Conservation (phyloP, 1,140 invertebrate genomes). For the Drosophila lowei region DNA sequence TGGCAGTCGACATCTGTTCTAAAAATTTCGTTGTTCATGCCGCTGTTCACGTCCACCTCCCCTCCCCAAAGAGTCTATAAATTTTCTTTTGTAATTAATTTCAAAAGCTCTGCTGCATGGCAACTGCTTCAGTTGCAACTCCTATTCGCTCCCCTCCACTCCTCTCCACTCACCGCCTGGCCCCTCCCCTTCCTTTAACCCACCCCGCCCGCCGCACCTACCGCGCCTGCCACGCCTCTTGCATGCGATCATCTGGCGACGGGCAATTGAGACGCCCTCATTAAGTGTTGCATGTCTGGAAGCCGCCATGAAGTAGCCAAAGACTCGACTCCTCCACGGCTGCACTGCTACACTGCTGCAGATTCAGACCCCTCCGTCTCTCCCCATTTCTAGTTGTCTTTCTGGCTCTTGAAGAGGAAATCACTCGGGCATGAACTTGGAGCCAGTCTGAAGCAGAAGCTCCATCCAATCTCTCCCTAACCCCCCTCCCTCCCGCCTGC, state of each 20-base stretch:
- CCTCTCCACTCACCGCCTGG: no score
- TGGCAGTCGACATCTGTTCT: conserved; percentile 44
- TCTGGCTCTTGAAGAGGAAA: conserved; percentile 54
- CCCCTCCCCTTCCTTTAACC: neutral
- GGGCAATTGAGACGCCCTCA: conserved; percentile 73
- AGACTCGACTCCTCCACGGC: conserved; percentile 34
- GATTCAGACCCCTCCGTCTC: neutral
- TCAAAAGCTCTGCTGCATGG: conserved; percentile 36
- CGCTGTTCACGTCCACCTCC: neutral
- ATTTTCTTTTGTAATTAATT: conserved; percentile 37
- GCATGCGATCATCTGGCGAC: conserved; percentile 65
- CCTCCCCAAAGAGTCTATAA: conserved; percentile 5
- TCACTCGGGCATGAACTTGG: conserved; percentile 76
- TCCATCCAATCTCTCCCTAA: conserved; percentile 10
- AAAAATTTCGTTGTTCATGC: conserved; percentile 42
- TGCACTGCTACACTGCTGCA: conserved; percentile 15
- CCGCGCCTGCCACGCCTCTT: conserved; percentile 16
- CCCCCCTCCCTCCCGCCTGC: neutral
- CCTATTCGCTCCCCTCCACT: neutral
- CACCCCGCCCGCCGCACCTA: conserved; percentile 16
- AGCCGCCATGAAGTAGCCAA: conserved; percentile 24
- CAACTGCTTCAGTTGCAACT: conserved; percentile 20
- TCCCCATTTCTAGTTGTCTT: conserved; percentile 23
- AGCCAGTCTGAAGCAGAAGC: conserved; percentile 40
- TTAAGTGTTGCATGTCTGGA: conserved; percentile 79